These are phyloP conservation scores for Coluber constrictor DNA, from an alignment of 2,797 vertebrate species.

Conservation along the genomic window DNA sequence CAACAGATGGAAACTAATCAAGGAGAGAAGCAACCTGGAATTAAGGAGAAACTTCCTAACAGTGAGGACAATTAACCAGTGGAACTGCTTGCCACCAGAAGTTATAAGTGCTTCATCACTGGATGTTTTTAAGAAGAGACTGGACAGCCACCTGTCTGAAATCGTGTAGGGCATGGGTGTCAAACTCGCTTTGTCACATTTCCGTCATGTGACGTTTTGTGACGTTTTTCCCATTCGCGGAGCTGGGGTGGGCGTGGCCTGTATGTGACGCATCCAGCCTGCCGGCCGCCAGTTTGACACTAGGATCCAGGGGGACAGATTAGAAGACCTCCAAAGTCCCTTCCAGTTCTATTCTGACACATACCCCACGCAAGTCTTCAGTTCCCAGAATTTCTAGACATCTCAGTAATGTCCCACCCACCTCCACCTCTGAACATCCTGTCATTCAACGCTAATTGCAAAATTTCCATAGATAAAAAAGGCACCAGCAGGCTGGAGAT, in stretches of 20 bases:
- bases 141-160: too few relatives aligned
- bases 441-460: not conserved
- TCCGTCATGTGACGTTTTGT: too few relatives aligned
- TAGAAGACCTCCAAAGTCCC: not conserved
- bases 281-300: too few relatives aligned
- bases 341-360: not conserved
- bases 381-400: not conserved
- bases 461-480: not conserved
- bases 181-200: too few relatives aligned
- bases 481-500: not conserved
- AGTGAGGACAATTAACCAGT: not conserved
- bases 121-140: not conserved
- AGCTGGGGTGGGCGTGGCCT: too few relatives aligned
- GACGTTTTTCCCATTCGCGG: too few relatives aligned
- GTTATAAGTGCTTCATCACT: not conserved
- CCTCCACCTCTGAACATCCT: not conserved
- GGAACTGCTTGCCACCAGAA: not conserved
- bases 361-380: not conserved
- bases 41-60: not conserved
- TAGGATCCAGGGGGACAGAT: not conserved
- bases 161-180: not conserved
- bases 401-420: not conserved
- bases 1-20: not conserved
- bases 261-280: too few relatives aligned
- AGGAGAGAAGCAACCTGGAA: not conserved